Base-by-base conservation (phyloP, 2,113 vertebrate genomes). In the Macroglossus sobrinus region DNA sequence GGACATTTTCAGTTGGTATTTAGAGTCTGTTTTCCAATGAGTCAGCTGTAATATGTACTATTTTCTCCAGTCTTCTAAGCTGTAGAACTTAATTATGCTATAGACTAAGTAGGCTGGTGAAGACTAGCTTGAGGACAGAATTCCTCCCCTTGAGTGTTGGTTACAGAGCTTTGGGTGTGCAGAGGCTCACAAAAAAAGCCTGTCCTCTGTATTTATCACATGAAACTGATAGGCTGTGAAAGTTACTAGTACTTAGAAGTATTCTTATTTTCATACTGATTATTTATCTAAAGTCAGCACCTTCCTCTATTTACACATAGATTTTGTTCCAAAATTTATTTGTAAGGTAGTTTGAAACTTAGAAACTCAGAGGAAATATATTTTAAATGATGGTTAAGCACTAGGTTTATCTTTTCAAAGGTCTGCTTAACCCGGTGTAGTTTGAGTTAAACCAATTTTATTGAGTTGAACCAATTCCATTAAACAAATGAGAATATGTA, bases 321-420 rank as follows among this genome's bases (percentile, higher is more conserved):
- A 2, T 93, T 93, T 97, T 96, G 19, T 94, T 91, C 74, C 61
- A 96, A 84, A 94, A 93, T 76, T 93, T 24, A 63, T 74, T 64
- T 66, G n/a, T 93, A 57, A 95, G 74, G 12, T 75, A 79, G 14
- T 61, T 69, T 88, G 53, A 93, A 84, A 95, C 43, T 74, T 74
- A 16, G 38, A 79, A 92, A 74, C 57, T 84, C 61, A 82, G 33
- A 93, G 78, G 40, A 68, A 94, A 16, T 55, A 1, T 61, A 45
- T 72, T 92, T 88, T 84, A 95, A 79, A 72, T 92, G 30, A 61
- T 95, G 61, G 45, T 90, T 68, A 80, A 45, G 5, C 43, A 57
- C 63, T 93, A 81, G 35, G 53, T 81, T 92, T 82, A 18, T 28
- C 71, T 94, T 94, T 66, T 38, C 13, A 71, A 94, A 95, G 80